Conservation (phyloP, 2,888 invertebrate genomes). For the Gymnoscelis rufifasciata region DNA sequence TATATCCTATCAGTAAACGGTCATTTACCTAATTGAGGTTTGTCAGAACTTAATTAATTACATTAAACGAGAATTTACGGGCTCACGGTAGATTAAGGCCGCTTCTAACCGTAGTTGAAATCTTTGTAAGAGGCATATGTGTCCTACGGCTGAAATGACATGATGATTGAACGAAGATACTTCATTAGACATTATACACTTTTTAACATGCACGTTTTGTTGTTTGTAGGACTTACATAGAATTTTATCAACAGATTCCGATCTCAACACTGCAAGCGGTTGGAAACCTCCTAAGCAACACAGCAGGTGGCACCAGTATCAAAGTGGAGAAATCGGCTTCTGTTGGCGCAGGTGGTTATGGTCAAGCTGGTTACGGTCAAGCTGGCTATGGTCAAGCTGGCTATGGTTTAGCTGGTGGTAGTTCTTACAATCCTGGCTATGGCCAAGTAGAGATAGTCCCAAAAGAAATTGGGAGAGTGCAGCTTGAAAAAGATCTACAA, state of each 20-base stretch:
- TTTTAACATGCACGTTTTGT: too few relatives aligned
- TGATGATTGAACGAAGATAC: too few relatives aligned
- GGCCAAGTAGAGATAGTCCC: not conserved
- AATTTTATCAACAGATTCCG: slow-evolving; percentile 79
- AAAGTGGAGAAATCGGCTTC: slow-evolving; percentile 65
- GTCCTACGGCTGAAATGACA: too few relatives aligned
- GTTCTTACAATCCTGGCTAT: slow-evolving; percentile 4
- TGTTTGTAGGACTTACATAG: too few relatives aligned
- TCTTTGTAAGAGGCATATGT: too few relatives aligned
- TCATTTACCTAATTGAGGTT: too few relatives aligned
- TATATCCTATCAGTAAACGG: too few relatives aligned
- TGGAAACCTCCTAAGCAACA: slow-evolving; percentile 78
- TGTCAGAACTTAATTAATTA: too few relatives aligned
- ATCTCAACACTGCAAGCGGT: slow-evolving; percentile 82
- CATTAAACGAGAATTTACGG: too few relatives aligned
- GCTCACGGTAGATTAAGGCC: too few relatives aligned
- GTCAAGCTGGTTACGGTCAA: slow-evolving; percentile 18
- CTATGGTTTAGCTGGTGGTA: slow-evolving; percentile 2
- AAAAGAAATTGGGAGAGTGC: not conserved
- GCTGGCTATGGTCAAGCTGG: slow-evolving; percentile 7
- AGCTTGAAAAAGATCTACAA: slow-evolving; percentile 1
- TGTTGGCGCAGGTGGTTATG: slow-evolving; percentile 56
- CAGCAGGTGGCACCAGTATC: slow-evolving; percentile 58
- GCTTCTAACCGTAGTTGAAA: too few relatives aligned
- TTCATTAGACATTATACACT: too few relatives aligned